Evolutionary conservation across 2,797 vertebrate species (phyloP), one percentile per base, ranked within the genome.

Genomic region (Acanthurus tractus): DNA sequence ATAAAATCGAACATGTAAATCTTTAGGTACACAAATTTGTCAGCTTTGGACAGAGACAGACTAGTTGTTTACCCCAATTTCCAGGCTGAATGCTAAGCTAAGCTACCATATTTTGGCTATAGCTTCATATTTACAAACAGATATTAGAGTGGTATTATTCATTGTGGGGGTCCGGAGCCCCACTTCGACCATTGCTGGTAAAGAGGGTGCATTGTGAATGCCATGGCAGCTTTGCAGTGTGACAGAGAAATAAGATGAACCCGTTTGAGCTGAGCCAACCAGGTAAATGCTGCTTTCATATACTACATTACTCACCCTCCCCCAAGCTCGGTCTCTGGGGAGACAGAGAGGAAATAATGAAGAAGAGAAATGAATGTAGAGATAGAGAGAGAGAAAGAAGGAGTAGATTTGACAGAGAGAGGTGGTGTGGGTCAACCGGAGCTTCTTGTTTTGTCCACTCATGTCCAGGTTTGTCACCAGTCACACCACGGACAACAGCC

Each of bases 251-350:
- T 79, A 90, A 89, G 79, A 72, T 80, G 78, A 83, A 79, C 55
- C 84, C 69, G 74, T 52, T 86, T 76, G 75, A 73, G 83, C 82
- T 74, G 84, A 91, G 86, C 74, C 88, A 81, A 84, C 78, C 88
- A 91, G 89, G 89, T 93, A 92, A 93, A 94, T 67, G 84, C 78
- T 55, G 81, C 81, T 90, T 92, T 92, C 92, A 91, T 84, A 79
- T 76, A 87, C 75, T 79, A 74, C 86, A 92, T 90, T 91, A 92
- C 70, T 92, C 90, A 90, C 91, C 81, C 71, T 66, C 81, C 76
- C 73, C 76, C 54, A 13, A 78, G 83, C 77, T 20, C 3, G 45
- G 63, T 81, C 89, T 85, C 88, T 14, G 70, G 82, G 77, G 79
- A 84, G 85, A 87, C 74, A 79, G 72, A 78, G 82, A 79, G 84